These are phyloP conservation scores for Aporophyla nigra DNA, from an alignment of 2,888 invertebrate species.

Conservation along the genomic window DNA sequence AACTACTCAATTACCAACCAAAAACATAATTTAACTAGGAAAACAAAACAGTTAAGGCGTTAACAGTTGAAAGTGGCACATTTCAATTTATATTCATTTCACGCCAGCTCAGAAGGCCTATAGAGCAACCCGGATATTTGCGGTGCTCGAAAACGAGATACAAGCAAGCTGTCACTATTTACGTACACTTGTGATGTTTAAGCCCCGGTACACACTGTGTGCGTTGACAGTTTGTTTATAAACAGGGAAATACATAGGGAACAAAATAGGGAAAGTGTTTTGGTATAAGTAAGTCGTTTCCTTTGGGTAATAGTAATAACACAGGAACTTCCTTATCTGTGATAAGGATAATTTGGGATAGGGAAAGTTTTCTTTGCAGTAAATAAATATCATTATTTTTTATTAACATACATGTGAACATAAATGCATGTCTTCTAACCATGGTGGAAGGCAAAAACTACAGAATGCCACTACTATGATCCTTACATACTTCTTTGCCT, in stretches of 20 bases:
- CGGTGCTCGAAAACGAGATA: conserved; percentile 37
- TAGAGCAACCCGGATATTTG: conserved; percentile 38
- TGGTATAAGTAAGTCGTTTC: background rate
- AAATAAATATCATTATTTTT: background rate
- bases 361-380: background rate
- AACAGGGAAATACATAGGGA: background rate
- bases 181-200: conserved; percentile 38
- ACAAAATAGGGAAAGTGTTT: background rate
- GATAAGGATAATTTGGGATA: background rate
- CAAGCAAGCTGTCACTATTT: conserved; percentile 40
- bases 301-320: background rate
- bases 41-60: background rate
- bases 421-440: too few relatives aligned
- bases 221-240: background rate
- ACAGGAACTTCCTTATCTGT: background rate
- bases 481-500: too few relatives aligned
- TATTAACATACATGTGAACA: too few relatives aligned
- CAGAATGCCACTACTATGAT: too few relatives aligned
- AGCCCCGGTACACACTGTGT: conserved; percentile 29
- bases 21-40: background rate
- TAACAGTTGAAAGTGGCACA: background rate
- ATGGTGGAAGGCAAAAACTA: too few relatives aligned
- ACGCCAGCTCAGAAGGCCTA: conserved; percentile 2
- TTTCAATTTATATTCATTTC: conserved; percentile 31
- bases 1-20: background rate